These are phyloP conservation scores for Cirrhinus molitorella DNA, from an alignment of 2,797 vertebrate genomes.

Conservation along the genomic window DNA sequence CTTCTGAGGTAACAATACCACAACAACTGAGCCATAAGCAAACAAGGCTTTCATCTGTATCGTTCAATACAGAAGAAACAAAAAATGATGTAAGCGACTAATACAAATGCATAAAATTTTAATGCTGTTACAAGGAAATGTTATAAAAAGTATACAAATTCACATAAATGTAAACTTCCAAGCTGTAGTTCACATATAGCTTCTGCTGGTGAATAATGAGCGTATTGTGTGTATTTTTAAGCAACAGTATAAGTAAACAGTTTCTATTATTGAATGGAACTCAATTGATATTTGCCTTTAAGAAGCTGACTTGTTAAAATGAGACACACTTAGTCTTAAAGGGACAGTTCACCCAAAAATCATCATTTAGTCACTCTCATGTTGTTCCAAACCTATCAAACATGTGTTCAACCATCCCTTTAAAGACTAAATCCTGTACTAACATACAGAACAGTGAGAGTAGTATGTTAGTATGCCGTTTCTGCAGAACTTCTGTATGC, in stretches of 20 bases:
- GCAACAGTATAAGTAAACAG: background rate
- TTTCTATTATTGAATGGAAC: background rate
- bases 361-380: background rate
- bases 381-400: background rate
- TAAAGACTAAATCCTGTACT: background rate
- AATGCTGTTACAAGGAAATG: slow-evolving; percentile 9
- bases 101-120: background rate
- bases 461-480: background rate
- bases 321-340: background rate
- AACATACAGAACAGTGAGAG: background rate
- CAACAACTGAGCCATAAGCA: background rate
- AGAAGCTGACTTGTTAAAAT: background rate
- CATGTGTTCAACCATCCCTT: background rate
- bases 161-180: background rate
- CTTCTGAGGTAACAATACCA: slow-evolving; percentile 18
- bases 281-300: background rate
- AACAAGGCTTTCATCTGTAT: slow-evolving; percentile 28
- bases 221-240: background rate
- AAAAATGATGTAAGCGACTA: background rate
- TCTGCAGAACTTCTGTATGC: background rate
- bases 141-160: slow-evolving; percentile 7
- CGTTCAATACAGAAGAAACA: background rate
- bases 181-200: background rate
- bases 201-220: background rate
- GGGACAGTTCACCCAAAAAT: background rate